Conservation (phyloP, 2,797 vertebrate genomes). For the Eleutherodactylus coqui region DNA sequence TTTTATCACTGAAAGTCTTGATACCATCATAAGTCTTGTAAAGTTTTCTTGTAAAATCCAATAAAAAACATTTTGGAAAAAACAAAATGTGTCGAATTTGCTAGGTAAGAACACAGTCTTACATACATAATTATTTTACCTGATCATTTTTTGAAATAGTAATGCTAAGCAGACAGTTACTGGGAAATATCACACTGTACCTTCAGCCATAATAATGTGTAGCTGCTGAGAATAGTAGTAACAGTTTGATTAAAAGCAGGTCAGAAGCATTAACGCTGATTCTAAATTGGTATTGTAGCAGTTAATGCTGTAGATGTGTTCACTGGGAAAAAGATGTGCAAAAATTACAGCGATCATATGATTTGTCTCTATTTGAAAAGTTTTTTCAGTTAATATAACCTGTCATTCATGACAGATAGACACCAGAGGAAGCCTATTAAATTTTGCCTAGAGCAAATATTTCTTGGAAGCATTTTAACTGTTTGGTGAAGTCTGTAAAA, state of each 20-base stretch:
- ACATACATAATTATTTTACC: too few relatives aligned
- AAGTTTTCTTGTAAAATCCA: too few relatives aligned
- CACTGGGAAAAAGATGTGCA: neutral
- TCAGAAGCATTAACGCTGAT: neutral
- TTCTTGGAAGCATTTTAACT: conserved; percentile 12
- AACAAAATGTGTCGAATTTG: too few relatives aligned
- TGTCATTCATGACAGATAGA: neutral
- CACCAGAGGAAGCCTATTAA: conserved; percentile 3
- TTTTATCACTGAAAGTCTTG: too few relatives aligned
- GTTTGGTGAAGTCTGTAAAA: neutral
- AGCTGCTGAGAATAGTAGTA: neutral
- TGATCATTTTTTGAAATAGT: neutral
- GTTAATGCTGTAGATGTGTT: neutral
- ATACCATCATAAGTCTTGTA: too few relatives aligned
- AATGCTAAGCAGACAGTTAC: neutral
- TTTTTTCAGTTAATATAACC: conserved; percentile 1
- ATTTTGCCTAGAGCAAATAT: neutral
- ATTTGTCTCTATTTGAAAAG: conserved; percentile 4
- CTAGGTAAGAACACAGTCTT: too few relatives aligned
- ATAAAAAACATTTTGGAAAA: too few relatives aligned
- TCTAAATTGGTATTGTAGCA: neutral
- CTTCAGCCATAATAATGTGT: neutral
- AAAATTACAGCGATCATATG: neutral
- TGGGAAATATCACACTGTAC: neutral
- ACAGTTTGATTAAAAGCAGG: neutral